These are phyloP conservation scores for Aphelinus certus DNA, from an alignment of 1,140 invertebrate species.

Conservation along the genomic window DNA sequence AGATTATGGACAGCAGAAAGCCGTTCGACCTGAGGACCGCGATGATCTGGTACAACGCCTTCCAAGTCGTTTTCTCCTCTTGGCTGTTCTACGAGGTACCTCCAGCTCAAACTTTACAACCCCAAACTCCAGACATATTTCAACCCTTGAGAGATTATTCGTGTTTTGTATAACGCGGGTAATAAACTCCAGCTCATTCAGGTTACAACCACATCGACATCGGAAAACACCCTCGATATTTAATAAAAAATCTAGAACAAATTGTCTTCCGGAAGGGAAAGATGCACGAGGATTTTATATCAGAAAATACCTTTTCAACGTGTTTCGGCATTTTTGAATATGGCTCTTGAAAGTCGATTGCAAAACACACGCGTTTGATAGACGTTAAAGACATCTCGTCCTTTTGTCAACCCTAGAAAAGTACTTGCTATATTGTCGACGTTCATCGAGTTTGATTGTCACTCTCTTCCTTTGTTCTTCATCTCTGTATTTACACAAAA, in stretches of 20 bases:
- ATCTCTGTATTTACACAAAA: not conserved
- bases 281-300: too few relatives aligned
- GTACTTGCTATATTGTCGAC: not conserved
- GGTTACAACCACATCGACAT: too few relatives aligned
- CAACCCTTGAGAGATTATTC: not conserved
- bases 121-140: not conserved
- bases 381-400: too few relatives aligned
- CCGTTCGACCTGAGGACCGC: conserved; percentile 82
- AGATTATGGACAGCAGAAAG: conserved; percentile 89
- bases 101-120: not conserved
- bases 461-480: not conserved
- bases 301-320: too few relatives aligned
- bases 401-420: not conserved
- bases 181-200: too few relatives aligned
- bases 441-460: not conserved
- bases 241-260: too few relatives aligned
- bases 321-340: too few relatives aligned
- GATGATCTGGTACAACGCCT: conserved; percentile 87
- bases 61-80: conserved; percentile 84
- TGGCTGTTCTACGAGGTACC: conserved; percentile 88
- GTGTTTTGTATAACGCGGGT: not conserved
- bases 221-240: too few relatives aligned
- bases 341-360: too few relatives aligned
- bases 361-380: too few relatives aligned
- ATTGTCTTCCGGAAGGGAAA: too few relatives aligned